phyloP scores from a whole-genome alignment of 2,888 invertebrate species.

The Diarsia brunnea region DNA sequence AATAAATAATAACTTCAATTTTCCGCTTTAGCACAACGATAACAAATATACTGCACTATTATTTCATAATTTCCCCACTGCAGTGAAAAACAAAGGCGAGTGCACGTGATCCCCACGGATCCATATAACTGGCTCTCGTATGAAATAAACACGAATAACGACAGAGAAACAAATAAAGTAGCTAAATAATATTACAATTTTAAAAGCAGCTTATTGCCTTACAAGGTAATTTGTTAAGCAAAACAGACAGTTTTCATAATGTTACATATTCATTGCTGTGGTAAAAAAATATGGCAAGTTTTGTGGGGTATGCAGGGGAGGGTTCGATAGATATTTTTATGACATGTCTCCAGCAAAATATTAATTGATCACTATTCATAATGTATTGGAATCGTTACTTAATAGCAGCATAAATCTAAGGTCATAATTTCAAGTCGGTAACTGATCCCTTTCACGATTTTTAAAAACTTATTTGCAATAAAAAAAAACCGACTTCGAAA shows the following conservation, averaged over 20 bases:
- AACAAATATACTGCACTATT: neutral
- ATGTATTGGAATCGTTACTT: no score
- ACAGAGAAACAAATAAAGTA: constrained; percentile 8
- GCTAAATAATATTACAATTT: constrained; percentile 33
- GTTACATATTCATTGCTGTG: constrained; percentile 45
- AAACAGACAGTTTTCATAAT: constrained; percentile 31
- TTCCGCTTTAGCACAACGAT: neutral
- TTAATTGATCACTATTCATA: no score
- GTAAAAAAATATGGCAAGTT: neutral
- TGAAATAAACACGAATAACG: constrained; percentile 6
- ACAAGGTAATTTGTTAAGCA: constrained; percentile 42
- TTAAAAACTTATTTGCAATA: no score
- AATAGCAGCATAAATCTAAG: no score
- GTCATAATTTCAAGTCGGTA: no score
- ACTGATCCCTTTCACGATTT: no score
- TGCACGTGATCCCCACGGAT: constrained; percentile 24
- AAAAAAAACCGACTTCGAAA: no score
- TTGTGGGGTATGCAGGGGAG: neutral
- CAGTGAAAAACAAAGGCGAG: constrained; percentile 12
- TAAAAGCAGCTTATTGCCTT: constrained; percentile 16
- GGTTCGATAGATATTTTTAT: constrained; percentile 3
- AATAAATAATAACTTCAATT: neutral
- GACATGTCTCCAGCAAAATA: no score
- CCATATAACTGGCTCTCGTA: constrained; percentile 27
- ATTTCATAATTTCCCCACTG: constrained; percentile 14